Conservation (phyloP, 2,113 vertebrate species). For the Campylomormyrus tamandua region DNA sequence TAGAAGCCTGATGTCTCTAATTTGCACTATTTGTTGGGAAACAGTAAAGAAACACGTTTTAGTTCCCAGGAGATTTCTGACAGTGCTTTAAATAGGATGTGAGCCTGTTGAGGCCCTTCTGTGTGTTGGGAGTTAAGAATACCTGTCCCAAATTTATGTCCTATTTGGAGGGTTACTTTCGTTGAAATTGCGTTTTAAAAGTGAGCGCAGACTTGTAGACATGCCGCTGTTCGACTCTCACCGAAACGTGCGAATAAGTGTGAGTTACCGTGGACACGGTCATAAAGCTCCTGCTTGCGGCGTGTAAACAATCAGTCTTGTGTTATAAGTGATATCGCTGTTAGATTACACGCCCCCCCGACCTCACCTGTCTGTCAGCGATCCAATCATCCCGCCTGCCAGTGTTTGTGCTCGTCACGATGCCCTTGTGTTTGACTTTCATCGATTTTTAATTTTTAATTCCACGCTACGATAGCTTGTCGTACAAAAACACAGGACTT, state of each 20-base stretch:
- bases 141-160: constrained; percentile 6
- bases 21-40: constrained; percentile 26
- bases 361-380: not conserved
- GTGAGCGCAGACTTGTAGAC: not conserved
- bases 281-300: not conserved
- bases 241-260: not conserved
- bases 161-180: constrained; percentile 1
- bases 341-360: not conserved
- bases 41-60: constrained; percentile 26
- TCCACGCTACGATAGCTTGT: not conserved
- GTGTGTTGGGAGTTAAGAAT: constrained; percentile 29
- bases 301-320: not conserved
- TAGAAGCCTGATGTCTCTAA: constrained; percentile 29
- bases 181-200: not conserved
- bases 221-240: not conserved
- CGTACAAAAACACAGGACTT: not conserved
- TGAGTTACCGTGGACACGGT: not conserved
- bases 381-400: not conserved
- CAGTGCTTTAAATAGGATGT: constrained; percentile 34
- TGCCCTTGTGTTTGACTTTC: constrained; percentile 1
- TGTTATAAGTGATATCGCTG: not conserved
- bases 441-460: constrained; percentile 18
- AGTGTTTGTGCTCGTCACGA: not conserved
- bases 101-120: constrained; percentile 16
- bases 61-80: constrained; percentile 31